A percentile compares a stretch with the other conserved stretches of the same genome.
phyloP scores from a whole-genome alignment of 2,888 invertebrate genomes.

The Sussaba pulchella region DNA sequence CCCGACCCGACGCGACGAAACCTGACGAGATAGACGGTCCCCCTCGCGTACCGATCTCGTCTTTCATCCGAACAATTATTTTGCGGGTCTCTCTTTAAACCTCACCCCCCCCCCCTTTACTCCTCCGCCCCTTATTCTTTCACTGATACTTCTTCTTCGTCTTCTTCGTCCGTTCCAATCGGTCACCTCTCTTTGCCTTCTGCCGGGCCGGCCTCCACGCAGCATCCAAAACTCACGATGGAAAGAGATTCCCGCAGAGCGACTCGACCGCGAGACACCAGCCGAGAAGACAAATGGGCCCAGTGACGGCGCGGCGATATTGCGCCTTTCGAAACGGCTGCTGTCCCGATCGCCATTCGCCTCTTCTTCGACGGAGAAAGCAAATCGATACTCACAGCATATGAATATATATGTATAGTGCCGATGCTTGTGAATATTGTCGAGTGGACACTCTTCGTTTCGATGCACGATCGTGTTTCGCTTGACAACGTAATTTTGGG shows the following conservation, averaged over 20 bases:
- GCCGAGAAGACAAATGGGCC: slow-evolving; percentile 82
- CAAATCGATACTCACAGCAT: too few species aligned
- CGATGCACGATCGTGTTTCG: too few species aligned
- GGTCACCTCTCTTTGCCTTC: slow-evolving; percentile 60
- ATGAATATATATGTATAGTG: too few species aligned
- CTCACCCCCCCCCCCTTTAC: slow-evolving; percentile 46
- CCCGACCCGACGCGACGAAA: slow-evolving; percentile 59
- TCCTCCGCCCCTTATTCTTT: slow-evolving; percentile 5
- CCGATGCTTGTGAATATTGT: too few species aligned
- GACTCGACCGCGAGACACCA: slow-evolving; percentile 71
- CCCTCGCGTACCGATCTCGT: slow-evolving; percentile 68
- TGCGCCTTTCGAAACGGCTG: slow-evolving; percentile 81
- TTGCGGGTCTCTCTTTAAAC: slow-evolving; percentile 73
- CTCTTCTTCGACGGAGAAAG: too few species aligned
- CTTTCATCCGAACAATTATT: slow-evolving; percentile 79
- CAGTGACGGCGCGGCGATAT: slow-evolving; percentile 82
- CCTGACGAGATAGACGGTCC: slow-evolving; percentile 61
- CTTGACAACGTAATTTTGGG: too few species aligned
- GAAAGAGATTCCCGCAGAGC: slow-evolving; percentile 81
- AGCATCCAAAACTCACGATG: slow-evolving; percentile 66
- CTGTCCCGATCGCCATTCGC: too few species aligned
- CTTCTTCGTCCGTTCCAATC: slow-evolving; percentile 13
- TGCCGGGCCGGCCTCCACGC: slow-evolving; percentile 21
- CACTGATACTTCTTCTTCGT: background rate
- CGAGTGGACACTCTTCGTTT: too few species aligned